These are phyloP conservation scores for Polydrusus pterygomalis DNA, from an alignment of 2,888 invertebrate genomes.

Conservation along the genomic window DNA sequence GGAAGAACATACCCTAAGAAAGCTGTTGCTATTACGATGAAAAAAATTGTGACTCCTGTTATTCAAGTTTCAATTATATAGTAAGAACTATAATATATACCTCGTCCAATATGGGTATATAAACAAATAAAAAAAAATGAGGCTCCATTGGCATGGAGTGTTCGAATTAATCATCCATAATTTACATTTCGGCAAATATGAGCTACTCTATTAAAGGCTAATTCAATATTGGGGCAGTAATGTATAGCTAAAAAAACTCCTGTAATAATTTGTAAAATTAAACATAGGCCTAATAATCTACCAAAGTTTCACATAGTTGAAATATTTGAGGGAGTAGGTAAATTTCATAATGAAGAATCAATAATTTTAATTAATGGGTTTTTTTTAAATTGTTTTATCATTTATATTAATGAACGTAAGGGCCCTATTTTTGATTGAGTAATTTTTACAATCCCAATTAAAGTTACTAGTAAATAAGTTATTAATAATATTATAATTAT, in stretches of 20 bases:
- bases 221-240: conserved; percentile 75
- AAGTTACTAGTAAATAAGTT: conserved; percentile 77
- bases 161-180: background rate
- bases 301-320: conserved; percentile 82
- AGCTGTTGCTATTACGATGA: conserved; percentile 81
- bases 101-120: conserved; percentile 81
- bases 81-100: conserved; percentile 74
- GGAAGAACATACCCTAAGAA: conserved; percentile 87
- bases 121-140: conserved; percentile 83
- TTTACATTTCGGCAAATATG: conserved; percentile 79
- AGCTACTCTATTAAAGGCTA: conserved; percentile 74
- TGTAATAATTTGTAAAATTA: conserved; percentile 80
- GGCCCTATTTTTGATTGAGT: conserved; percentile 75
- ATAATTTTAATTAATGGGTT: conserved; percentile 76
- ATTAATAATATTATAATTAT: conserved; percentile 74
- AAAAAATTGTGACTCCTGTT: conserved; percentile 79
- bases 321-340: conserved; percentile 79
- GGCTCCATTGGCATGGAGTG: conserved; percentile 75
- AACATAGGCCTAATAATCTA: conserved; percentile 78
- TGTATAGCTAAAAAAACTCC: conserved; percentile 83
- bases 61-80: conserved; percentile 77
- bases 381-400: conserved; percentile 75
- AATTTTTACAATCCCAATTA: conserved; percentile 77
- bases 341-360: conserved; percentile 76
- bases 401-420: conserved; percentile 70